These are phyloP conservation scores for Bufo gargarizans DNA, from an alignment of 2,113 vertebrate genomes.

Conservation along the genomic window DNA sequence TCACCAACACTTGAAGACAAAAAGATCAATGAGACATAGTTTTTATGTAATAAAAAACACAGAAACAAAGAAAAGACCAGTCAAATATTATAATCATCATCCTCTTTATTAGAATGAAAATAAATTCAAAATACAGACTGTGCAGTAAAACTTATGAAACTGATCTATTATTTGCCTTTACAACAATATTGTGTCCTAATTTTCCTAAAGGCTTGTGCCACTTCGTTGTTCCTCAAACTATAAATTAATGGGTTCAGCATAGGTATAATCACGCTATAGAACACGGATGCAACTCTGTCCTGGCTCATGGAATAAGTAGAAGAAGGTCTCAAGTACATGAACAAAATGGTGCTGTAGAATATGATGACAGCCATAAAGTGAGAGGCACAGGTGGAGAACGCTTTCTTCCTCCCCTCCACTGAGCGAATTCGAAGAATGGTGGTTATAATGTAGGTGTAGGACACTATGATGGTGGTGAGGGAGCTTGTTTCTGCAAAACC, in stretches of 20 bases:
- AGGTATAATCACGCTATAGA: conserved; percentile 45
- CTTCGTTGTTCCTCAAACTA: conserved; percentile 48
- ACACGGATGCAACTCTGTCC: conserved; percentile 42
- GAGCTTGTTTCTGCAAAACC: conserved; percentile 44
- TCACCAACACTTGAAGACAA: no score
- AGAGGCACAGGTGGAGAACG: conserved; percentile 52
- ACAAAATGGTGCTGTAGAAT: conserved; percentile 46
- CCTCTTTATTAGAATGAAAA: background rate
- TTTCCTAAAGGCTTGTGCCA: conserved; percentile 28
- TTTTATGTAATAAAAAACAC: background rate
- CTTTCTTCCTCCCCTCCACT: conserved; percentile 32
- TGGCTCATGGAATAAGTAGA: conserved; percentile 40
- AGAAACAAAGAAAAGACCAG: background rate
- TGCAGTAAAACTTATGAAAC: background rate
- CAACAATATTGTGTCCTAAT: conserved; percentile 25
- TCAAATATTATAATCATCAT: background rate
- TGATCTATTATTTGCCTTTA: conserved; percentile 6
- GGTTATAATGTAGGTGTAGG: conserved; percentile 35
- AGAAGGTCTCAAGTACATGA: conserved; percentile 45
- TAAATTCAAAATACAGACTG: background rate
- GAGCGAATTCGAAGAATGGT: conserved; percentile 37
- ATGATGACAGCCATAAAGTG: conserved; percentile 36
- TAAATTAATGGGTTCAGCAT: conserved; percentile 49
- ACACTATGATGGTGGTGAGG: conserved; percentile 20
- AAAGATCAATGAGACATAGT: no score